phyloP scores from a whole-genome alignment of 2,113 vertebrate species.

The Lagenorhynchus albirostris region DNA sequence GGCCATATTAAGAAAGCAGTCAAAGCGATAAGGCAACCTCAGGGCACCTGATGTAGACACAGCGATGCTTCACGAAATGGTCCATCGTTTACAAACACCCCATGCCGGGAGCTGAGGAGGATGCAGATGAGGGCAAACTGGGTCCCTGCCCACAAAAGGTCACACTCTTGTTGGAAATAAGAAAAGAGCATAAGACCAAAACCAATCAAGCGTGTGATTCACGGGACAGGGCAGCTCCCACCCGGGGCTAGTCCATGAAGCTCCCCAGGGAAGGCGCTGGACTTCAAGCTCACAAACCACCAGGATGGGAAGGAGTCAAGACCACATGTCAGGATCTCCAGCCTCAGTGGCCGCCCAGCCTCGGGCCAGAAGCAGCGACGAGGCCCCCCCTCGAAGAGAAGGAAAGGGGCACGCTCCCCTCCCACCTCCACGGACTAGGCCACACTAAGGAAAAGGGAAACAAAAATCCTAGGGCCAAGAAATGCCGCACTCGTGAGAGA shows the following conservation, averaged over 20 bases:
- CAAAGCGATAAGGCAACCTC: background rate
- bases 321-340: background rate
- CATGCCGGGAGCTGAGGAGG: background rate
- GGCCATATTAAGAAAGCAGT: background rate
- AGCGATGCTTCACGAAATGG: background rate
- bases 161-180: background rate
- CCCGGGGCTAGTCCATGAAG: too few relatives aligned
- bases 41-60: background rate
- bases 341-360: background rate
- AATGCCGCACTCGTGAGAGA: background rate
- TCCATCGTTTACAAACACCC: background rate
- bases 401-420: background rate
- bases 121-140: background rate
- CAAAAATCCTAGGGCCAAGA: background rate
- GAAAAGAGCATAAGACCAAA: background rate
- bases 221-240: background rate
- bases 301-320: background rate
- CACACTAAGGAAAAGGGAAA: background rate
- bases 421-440: background rate
- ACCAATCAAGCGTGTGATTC: background rate
- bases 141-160: background rate
- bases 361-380: background rate
- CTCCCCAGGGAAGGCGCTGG: background rate
- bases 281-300: background rate
- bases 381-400: background rate